Base-by-base conservation (phyloP, 2,797 vertebrate species). In the Crocidura indochinensis region DNA sequence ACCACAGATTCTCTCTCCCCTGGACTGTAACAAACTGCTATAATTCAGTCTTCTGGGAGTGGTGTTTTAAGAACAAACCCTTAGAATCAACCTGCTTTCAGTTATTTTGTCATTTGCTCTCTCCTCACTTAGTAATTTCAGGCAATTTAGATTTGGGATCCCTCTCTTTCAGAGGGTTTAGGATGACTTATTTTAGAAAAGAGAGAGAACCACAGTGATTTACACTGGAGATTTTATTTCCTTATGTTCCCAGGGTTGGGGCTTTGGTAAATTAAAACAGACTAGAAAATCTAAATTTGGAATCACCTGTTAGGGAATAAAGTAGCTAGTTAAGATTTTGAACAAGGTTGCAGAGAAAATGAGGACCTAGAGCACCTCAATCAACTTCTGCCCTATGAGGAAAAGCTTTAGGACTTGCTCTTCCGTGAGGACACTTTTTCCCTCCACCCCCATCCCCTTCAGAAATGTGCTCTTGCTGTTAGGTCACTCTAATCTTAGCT, bases 201-300 rank as follows among this genome's bases (percentile, higher is more conserved):
- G 62, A 85, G 53, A 84, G 67, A 8, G n/a, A 75, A 38, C 38
- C 38, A 4, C 3, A 47, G 51, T 3, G 64, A 82, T 74, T 84
- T 56, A 68, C 27, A 15, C 4, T 24, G n/a, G 68, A 15, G 87
- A 76, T 87, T 79, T 85, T 62, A 87, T 65, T 90, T 46, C 49
- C 60, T n/a, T 38, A 47, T 68, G 26, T 8, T 4, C 27, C 14
- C 26, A 27, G 9, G 31, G 71, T 84, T 87, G 24, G 74, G 74
- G 65, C 44, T 71, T 44, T 87, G 80, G 29, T 60, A 88, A 56
- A 64, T 81, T 71, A 91, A 88, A 87, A 88, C 26, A 11, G 82
- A 83, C 22, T 5, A 5, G 46, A 67, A 93, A 87, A 77, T 38
- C 19, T 53, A 80, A 68, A 65, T 77, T 27, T 51, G 53, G 11